Conservation (phyloP, 2,797 vertebrate genomes). For the Graptemys geographica region DNA sequence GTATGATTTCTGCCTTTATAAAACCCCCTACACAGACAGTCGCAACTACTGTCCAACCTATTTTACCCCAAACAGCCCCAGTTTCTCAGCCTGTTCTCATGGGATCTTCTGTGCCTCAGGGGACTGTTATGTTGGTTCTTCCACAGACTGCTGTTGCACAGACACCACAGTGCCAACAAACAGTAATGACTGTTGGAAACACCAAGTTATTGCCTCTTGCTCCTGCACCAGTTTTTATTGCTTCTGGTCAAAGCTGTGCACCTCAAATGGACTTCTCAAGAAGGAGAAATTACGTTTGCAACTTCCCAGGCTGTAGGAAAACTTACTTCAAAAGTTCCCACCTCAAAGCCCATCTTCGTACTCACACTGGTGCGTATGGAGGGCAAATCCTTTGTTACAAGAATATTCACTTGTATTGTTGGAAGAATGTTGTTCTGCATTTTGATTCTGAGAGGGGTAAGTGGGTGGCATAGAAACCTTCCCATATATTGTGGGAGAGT, state of each 20-base stretch:
- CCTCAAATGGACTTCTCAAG: conserved; percentile 92
- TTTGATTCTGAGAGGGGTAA: accelerated
- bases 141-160: conserved; percentile 85
- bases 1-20: conserved; percentile 89
- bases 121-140: conserved; percentile 94
- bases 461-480: background rate
- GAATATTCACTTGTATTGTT: background rate
- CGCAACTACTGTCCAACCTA: conserved; percentile 80
- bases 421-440: background rate
- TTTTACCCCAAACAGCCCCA: conserved; percentile 84
- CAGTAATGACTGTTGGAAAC: conserved; percentile 88
- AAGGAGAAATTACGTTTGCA: conserved; percentile 93
- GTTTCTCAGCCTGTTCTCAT: conserved; percentile 86
- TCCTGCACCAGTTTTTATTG: conserved; percentile 92
- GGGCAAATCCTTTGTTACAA: accelerated
- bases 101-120: conserved; percentile 88
- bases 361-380: conserved; percentile 90
- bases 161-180: conserved; percentile 76
- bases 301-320: conserved; percentile 94
- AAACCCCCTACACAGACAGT: conserved; percentile 85
- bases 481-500: accelerated
- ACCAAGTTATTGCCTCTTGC: conserved; percentile 94
- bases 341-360: conserved; percentile 97
- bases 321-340: conserved; percentile 99
- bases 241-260: conserved; percentile 85